These are phyloP conservation scores for Panopea generosa DNA, from an alignment of 2,888 invertebrate genomes.

Conservation along the genomic window DNA sequence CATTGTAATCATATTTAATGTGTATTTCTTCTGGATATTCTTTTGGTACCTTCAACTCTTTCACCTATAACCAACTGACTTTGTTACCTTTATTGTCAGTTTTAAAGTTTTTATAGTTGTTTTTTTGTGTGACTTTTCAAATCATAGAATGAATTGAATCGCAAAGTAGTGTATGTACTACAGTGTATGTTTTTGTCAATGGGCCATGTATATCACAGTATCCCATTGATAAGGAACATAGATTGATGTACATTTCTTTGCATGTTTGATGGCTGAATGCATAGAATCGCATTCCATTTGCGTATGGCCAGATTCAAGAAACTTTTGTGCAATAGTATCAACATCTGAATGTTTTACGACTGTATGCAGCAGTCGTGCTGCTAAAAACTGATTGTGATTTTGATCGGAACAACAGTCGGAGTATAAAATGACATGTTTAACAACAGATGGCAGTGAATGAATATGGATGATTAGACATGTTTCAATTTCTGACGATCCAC, in stretches of 20 bases:
- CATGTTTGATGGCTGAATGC: slow-evolving; percentile 23
- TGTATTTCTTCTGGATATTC: slow-evolving; percentile 3
- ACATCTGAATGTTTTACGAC: slow-evolving; percentile 11
- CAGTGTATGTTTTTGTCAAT: slow-evolving; percentile 6
- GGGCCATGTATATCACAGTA: slow-evolving; percentile 24
- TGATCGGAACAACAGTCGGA: slow-evolving; percentile 47
- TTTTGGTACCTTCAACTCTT: slow-evolving; percentile 1
- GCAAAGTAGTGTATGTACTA: slow-evolving; percentile 7
- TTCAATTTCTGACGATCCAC: slow-evolving; percentile 44
- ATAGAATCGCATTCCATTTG: slow-evolving; percentile 32
- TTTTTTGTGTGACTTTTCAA: slow-evolving; percentile 5
- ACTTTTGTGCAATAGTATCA: slow-evolving; percentile 41
- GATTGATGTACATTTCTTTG: slow-evolving; percentile 18
- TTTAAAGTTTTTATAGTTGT: slow-evolving; percentile 14
- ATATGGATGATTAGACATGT: slow-evolving; percentile 32
- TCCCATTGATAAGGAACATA: slow-evolving; percentile 30
- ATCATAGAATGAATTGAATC: slow-evolving; percentile 10
- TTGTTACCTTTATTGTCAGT: neutral
- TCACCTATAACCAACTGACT: slow-evolving; percentile 15
- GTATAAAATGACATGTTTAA: slow-evolving; percentile 29
- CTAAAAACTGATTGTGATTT: slow-evolving; percentile 43
- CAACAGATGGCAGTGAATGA: slow-evolving; percentile 20
- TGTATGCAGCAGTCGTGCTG: slow-evolving; percentile 31
- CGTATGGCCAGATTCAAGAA: slow-evolving; percentile 48
- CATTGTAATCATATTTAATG: slow-evolving; percentile 10